Evolutionary conservation across 2,888 invertebrate species (phyloP), one percentile per base, ranked within the genome.

Genomic region (Liodrosophila aerea): DNA sequence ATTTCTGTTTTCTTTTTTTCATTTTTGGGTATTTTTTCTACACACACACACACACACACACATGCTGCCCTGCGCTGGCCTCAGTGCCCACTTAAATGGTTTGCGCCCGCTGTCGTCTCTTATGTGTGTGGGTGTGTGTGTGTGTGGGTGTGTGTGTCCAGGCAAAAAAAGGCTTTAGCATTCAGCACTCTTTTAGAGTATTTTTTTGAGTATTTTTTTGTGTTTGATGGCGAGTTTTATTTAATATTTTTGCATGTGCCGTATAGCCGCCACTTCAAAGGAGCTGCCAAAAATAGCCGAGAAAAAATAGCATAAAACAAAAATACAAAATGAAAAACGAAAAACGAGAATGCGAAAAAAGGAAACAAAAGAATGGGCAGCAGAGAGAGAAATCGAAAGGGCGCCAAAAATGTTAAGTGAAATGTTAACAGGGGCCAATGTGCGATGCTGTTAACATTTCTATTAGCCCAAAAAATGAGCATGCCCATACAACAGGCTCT

Each of bases 371-470:
- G 60, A 53, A 46, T 15, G 41, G 40, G 29, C 22, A 9, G 13
- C 8, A 30, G 15, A 40, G 30, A 53, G 44, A 22, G 33, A 53
- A 61, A 61, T 61, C 59, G 58, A 72, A 39, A 51, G 67, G 57
- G 60, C 75, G 72, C 66, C 65, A 72, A 77, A 85, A 85, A 80
- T 82, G 69, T 82, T 80, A 80, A 78, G 78, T 82, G 78, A 84
- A 78, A 78, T 78, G 85, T 82, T 77, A 74, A 82, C 73, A 76
- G 76, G 36, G 49, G 56, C 63, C 62, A 58, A 64, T 63, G 54
- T 39, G 66, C 59, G 51, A 56, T 41, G 57, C 73, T 73, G 70
- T 81, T 78, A 67, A 84, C 77, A 84, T 84, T 78, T 76, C 70
- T 84, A 63, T 67, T 73, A 70, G 59, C 57, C 84, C 22, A 45